Percentiles rank a stretch among this genome's conserved stretches.
phyloP scores from a whole-genome alignment of 1,140 invertebrate species.

The Achroia grisella region DNA sequence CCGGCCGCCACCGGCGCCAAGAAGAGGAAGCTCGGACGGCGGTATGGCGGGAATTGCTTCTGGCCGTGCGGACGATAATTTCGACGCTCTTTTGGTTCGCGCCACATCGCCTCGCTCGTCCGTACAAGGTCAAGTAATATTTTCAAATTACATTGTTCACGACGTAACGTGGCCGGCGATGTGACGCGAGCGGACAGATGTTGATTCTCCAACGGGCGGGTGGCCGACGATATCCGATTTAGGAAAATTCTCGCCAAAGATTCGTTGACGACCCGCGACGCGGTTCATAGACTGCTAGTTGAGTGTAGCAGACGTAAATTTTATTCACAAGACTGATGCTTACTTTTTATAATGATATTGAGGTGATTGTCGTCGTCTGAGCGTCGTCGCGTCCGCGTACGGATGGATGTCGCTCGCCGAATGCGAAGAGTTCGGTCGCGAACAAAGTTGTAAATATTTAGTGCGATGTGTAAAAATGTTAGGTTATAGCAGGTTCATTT shows the following conservation, averaged over 20 bases:
- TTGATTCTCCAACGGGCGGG: slow-evolving; percentile 34
- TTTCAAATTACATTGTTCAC: too few species aligned
- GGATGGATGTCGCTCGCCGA: not conserved
- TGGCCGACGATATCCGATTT: not conserved
- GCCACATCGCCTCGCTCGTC: too few species aligned
- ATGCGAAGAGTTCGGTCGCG: slow-evolving; percentile 12
- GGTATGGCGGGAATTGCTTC: slow-evolving; percentile 55
- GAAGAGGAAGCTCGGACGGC: slow-evolving; percentile 55
- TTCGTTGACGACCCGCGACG: slow-evolving; percentile 11
- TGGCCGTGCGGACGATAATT: slow-evolving; percentile 59
- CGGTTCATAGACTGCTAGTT: slow-evolving; percentile 16
- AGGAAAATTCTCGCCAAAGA: slow-evolving; percentile 25
- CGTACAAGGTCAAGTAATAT: too few species aligned
- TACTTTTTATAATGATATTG: slow-evolving; percentile 59
- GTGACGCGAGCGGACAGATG: slow-evolving; percentile 26
- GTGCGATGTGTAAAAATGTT: slow-evolving; percentile 41
- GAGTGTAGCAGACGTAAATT: slow-evolving; percentile 24
- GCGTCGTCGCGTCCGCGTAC: not conserved
- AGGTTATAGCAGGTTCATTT: not conserved
- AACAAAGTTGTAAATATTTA: slow-evolving; percentile 56
- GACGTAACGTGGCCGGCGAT: too few species aligned
- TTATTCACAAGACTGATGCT: slow-evolving; percentile 67
- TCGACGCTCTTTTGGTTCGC: not conserved
- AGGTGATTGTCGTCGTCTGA: slow-evolving; percentile 10
- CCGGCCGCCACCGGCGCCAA: slow-evolving; percentile 43